Conservation (phyloP, 2,888 invertebrate species). For the Mythimna pallens region DNA sequence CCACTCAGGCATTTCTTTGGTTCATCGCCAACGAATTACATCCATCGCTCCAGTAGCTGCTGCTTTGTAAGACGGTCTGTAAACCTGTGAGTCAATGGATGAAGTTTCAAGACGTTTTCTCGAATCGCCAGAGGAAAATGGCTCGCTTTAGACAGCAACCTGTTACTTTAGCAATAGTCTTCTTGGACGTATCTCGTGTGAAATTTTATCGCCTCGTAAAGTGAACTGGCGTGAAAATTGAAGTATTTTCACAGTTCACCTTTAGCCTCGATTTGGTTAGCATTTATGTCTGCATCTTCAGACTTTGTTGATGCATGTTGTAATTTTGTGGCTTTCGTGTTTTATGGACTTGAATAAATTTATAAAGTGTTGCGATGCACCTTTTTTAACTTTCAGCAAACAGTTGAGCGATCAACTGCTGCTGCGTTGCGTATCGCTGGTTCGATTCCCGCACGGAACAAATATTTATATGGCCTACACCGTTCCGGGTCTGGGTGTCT, state of each 20-base stretch:
- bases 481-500: no score
- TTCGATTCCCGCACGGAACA: no score
- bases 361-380: not conserved
- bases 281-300: constrained; percentile 38
- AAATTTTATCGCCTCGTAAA: constrained; percentile 66
- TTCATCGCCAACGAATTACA: constrained; percentile 43
- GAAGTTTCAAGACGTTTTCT: constrained; percentile 30
- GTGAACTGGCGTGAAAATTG: constrained; percentile 55
- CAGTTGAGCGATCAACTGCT: no score
- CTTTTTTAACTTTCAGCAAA: no score
- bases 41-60: constrained; percentile 50
- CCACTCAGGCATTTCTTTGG: constrained; percentile 39
- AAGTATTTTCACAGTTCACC: constrained; percentile 55
- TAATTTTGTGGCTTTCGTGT: constrained; percentile 24
- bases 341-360: not conserved
- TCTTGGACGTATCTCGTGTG: constrained; percentile 50
- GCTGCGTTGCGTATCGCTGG: no score
- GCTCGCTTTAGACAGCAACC: constrained; percentile 54
- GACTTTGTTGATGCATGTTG: constrained; percentile 28
- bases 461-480: no score
- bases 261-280: constrained; percentile 40
- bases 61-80: constrained; percentile 27
- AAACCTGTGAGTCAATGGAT: constrained; percentile 35
- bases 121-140: constrained; percentile 44
- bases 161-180: constrained; percentile 59